Base-by-base conservation (phyloP, 2,888 invertebrate species). In the Cantharis rufa region DNA sequence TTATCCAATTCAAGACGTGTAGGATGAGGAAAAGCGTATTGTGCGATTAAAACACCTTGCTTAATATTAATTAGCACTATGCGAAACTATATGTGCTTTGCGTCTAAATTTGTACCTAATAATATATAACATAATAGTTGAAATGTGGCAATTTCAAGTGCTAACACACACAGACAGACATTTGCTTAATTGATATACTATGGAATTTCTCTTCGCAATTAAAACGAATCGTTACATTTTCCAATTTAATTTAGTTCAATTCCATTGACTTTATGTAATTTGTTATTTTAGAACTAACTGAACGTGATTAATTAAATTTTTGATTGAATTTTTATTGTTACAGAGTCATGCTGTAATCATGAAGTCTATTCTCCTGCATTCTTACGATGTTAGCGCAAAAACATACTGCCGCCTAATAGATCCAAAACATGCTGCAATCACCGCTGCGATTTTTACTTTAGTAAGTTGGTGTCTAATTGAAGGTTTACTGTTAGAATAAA, bases 401-500 rank as follows among this genome's bases (percentile, higher is more conserved):
- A 88, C 89, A 83, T 92, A 89, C 84, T 93, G 93, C 86, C 91
- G 93, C 82, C 89, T 92, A 82, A 87, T 93, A 81, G 93, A 93
- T 88, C 92, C 93, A 81, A 92, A 93, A 87, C 93, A 94, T 87
- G 92, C 93, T 78, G 93, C 94, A 71, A 91, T 93, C 84, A 92
- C 92, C 80, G 93, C 93, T 85, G 93, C 93, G 78, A 91, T 93
- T 84, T 94, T 94, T 86, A 93, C 93, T 78, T 88, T 94, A 91
- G 94, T 94, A 87, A 92, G 93, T 89, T 71, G 63, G 24, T 66
- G 11, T 24, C 27, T 28, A 9, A 1, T 28, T 10, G 10, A 28
- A 28, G 2, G 10, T 28, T 28, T 28, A 10, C 10, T 28, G 27
- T 10, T 28, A 3, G 10, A 11, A 27, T 1, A 27, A 28, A 28